phyloP scores from a whole-genome alignment of 23 tunicate genomes.

The Botrylloides violaceus region DNA sequence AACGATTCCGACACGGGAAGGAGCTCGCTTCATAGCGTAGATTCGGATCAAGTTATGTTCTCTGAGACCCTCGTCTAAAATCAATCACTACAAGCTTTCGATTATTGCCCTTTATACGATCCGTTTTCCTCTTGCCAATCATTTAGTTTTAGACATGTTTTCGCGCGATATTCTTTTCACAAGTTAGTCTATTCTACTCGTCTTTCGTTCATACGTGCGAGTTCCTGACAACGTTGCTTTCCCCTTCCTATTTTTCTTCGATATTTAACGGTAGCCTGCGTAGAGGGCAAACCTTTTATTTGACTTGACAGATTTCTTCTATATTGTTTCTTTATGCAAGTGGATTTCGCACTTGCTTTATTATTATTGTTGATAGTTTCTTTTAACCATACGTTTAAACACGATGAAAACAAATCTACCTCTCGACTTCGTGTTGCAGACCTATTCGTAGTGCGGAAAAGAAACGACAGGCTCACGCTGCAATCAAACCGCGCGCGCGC shows the following conservation, averaged over 20 bases:
- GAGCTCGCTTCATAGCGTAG: slow-evolving; percentile 80
- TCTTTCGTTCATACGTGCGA: neutral
- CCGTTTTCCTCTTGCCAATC: neutral
- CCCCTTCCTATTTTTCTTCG: neutral
- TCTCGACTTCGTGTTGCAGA: no score
- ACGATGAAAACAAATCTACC: no score
- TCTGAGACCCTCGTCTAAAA: slow-evolving; percentile 82
- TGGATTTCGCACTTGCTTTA: neutral
- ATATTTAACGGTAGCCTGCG: neutral
- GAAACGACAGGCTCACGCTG: no score
- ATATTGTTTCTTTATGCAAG: neutral
- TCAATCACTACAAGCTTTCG: neutral
- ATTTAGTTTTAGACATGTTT: neutral
- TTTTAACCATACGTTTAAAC: neutral
- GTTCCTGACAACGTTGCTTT: slow-evolving; percentile 1
- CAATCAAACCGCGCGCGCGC: no score
- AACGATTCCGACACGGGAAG: slow-evolving; percentile 91
- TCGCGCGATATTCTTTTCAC: neutral
- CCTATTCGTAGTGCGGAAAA: no score
- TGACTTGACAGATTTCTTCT: neutral
- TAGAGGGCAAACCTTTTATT: neutral
- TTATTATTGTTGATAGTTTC: neutral
- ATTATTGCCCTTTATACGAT: neutral
- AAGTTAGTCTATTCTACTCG: neutral
- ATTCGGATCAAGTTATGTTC: slow-evolving; percentile 50